These are phyloP conservation scores for Coranthus polyacanthus DNA, from an alignment of 2,797 vertebrate species.

Conservation along the genomic window DNA sequence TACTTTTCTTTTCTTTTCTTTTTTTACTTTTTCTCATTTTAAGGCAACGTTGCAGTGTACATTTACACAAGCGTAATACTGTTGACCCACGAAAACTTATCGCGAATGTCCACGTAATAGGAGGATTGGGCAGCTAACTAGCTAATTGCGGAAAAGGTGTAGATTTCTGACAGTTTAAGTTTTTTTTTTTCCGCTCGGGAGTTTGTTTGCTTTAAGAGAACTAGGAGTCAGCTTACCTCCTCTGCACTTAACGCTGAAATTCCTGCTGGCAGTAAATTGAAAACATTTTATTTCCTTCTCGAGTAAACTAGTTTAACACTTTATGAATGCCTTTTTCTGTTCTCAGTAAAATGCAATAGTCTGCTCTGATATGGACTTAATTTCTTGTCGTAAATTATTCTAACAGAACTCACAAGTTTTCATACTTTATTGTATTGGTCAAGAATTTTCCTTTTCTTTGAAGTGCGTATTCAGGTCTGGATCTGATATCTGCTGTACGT, in stretches of 20 bases:
- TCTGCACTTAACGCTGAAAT: background rate
- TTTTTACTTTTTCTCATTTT: no score
- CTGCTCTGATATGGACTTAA: no score
- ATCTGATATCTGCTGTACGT: background rate
- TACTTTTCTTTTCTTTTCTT: constrained; percentile 3
- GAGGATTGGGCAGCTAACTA: constrained; percentile 46
- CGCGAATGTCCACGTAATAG: constrained; percentile 11
- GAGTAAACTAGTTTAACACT: constrained; percentile 9
- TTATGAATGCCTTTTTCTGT: no score
- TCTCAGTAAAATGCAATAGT: background rate
- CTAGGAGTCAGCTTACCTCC: background rate
- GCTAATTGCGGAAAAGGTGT: constrained; percentile 43
- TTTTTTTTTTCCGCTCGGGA: background rate
- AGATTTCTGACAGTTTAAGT: background rate
- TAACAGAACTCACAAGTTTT: no score
- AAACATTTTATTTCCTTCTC: background rate
- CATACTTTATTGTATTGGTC: no score
- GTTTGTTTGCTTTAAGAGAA: background rate
- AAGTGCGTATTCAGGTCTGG: background rate
- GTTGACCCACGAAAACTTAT: background rate
- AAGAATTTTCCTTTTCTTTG: background rate
- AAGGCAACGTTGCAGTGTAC: no score
- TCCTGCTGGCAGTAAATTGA: background rate
- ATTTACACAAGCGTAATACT: no score
- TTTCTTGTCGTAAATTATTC: no score